Conservation (phyloP, 2,888 invertebrate genomes). For the Syrista parreyssii region DNA sequence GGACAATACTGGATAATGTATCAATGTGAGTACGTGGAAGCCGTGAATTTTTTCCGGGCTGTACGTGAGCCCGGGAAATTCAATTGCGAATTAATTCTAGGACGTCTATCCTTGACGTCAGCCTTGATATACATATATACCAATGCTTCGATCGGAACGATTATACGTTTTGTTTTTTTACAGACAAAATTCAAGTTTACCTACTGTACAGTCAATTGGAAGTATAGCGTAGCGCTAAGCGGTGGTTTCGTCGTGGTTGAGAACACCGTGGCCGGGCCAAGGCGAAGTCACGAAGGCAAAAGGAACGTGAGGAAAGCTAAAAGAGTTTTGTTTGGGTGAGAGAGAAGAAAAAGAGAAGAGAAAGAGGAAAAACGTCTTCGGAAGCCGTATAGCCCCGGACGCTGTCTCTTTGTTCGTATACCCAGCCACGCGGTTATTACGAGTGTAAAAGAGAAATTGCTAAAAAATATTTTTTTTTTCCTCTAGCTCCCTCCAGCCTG, state of each 20-base stretch:
- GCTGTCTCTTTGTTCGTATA: slow-evolving; percentile 37
- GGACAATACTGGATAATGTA: not conserved
- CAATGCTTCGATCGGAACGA: not conserved
- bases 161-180: not conserved
- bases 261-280: slow-evolving; percentile 31
- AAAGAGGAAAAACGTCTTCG: slow-evolving; percentile 35
- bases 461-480: not conserved
- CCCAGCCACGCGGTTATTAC: slow-evolving; percentile 30
- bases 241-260: slow-evolving; percentile 25
- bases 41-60: not conserved
- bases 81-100: not conserved
- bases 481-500: not conserved
- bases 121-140: not conserved
- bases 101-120: not conserved
- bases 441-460: slow-evolving; percentile 18
- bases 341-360: slow-evolving; percentile 21
- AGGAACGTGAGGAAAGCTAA: slow-evolving; percentile 14
- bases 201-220: not conserved
- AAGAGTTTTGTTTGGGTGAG: slow-evolving; percentile 44
- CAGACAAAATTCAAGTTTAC: not conserved
- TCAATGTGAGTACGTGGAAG: not conserved
- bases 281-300: slow-evolving; percentile 22
- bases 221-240: not conserved
- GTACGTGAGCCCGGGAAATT: not conserved
- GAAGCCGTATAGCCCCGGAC: slow-evolving; percentile 31